These are phyloP conservation scores for Antedon bifida DNA, from an alignment of 35 echinoderm and acorn worm species.

Conservation along the genomic window DNA sequence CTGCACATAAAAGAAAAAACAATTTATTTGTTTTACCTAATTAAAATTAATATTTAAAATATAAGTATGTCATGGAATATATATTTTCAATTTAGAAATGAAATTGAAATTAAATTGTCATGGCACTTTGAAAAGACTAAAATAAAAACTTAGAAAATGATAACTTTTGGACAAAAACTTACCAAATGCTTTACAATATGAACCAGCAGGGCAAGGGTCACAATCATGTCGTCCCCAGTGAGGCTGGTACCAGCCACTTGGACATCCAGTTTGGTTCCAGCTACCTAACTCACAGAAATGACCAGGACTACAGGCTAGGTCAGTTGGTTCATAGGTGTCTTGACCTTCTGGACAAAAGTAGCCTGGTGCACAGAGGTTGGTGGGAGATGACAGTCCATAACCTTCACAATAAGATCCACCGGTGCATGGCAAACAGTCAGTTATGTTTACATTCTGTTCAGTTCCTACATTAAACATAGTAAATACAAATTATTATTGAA, in stretches of 20 bases:
- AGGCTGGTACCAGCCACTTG: conserved; percentile 76
- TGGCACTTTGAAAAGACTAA: no score
- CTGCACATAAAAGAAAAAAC: conserved; percentile 15
- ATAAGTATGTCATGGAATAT: neutral
- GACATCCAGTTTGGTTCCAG: conserved; percentile 72
- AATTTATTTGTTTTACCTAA: neutral
- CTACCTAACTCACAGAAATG: conserved; percentile 73
- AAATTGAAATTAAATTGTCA: no score
- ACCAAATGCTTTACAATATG: conserved; percentile 88
- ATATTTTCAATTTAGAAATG: neutral
- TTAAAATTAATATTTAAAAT: neutral
- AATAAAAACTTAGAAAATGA: no score
- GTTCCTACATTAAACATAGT: conserved; percentile 14
- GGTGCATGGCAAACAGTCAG: conserved; percentile 57
- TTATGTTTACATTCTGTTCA: conserved; percentile 57
- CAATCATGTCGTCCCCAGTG: conserved; percentile 73
- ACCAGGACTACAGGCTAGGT: conserved; percentile 88
- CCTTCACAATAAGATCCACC: conserved; percentile 82
- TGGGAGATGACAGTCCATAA: conserved; percentile 48
- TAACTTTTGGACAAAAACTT: conserved; percentile 7
- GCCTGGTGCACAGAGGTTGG: conserved; percentile 37
- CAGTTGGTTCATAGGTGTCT: conserved; percentile 54
- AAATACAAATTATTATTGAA: neutral
- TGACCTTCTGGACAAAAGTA: conserved; percentile 90
- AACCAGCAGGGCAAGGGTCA: conserved; percentile 69